Evolutionary conservation across 2,888 invertebrate species (phyloP), one percentile per base, ranked within the genome.

Genomic region (Habroteleia sp.): DNA sequence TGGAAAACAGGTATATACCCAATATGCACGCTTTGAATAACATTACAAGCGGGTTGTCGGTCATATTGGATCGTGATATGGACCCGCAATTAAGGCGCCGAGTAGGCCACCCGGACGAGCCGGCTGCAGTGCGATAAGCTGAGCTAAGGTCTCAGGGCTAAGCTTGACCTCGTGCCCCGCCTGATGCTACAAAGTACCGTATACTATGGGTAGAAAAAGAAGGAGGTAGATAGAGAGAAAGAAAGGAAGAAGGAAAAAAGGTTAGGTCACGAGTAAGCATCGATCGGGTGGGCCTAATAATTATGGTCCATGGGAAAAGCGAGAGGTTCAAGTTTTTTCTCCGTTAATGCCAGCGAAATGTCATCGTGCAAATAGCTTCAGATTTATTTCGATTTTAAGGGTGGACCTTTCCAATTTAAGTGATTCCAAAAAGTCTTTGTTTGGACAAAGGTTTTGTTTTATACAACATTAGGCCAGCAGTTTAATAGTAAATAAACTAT

Each of bases 31-130:
- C 76, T 80, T 81, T 80, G 83, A 83, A 82, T 81, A 80, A 85
- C 72, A 58, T 56, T 44, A 52, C 71, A 48, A 63, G 56, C 80
- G 83, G 79, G 87, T 87, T 87, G 86, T 85, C 86, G 87, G 87
- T 86, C 87, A 87, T 87, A 87, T 87, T 88, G 88, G 83, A 88
- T 88, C 87, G 87, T 87, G 88, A 88, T 88, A 87, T 83, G 86
- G 85, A 80, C 83, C 84, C 83, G 85, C 87, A 88, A 88, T 88
- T 88, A 87, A 87, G 87, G 86, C 69, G 25, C 83, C 84, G 85
- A 86, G 86, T 87, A 87, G 88, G 88, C 88, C 88, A 88, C 88
- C 88, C 88, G 88, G 87, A 84, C 85, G 84, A 85, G 81, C 78
- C 35, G 50, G 58, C 63, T 56, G 76, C 80, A 81, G 82, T 79